These are phyloP conservation scores for Aphis craccivora DNA, from an alignment of 1,140 invertebrate genomes.

Conservation along the genomic window DNA sequence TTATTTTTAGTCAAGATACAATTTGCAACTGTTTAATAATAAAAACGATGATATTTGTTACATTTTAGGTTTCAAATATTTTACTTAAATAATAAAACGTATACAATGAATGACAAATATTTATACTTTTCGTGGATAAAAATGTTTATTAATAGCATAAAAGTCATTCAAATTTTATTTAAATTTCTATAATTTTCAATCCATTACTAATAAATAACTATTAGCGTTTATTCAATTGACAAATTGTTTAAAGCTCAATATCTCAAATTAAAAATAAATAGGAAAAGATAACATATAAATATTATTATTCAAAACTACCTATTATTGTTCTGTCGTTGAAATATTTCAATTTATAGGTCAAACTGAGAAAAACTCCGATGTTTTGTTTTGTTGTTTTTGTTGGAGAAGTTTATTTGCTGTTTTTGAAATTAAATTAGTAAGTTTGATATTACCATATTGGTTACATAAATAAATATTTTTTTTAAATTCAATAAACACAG, in stretches of 20 bases:
- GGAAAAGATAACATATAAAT: background rate
- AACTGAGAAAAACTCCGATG: background rate
- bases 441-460: background rate
- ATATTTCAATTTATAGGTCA: background rate
- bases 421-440: conserved; percentile 7
- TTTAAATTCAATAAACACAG: background rate
- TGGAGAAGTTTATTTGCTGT: background rate
- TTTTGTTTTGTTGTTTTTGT: conserved; percentile 11
- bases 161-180: background rate
- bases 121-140: background rate
- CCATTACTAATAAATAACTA: background rate
- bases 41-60: background rate
- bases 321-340: conserved; percentile 10
- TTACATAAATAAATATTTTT: conserved; percentile 15
- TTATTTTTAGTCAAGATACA: background rate
- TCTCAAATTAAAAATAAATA: background rate
- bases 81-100: background rate
- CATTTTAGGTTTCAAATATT: background rate
- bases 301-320: background rate
- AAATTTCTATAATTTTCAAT: background rate
- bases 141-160: background rate
- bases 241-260: background rate
- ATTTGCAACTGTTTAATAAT: background rate
- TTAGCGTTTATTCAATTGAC: background rate
- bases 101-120: background rate